Percentiles rank a stretch among this genome's conserved stretches.
phyloP scores from a whole-genome alignment of 2,888 invertebrate genomes.

The Chalcis sispes region DNA sequence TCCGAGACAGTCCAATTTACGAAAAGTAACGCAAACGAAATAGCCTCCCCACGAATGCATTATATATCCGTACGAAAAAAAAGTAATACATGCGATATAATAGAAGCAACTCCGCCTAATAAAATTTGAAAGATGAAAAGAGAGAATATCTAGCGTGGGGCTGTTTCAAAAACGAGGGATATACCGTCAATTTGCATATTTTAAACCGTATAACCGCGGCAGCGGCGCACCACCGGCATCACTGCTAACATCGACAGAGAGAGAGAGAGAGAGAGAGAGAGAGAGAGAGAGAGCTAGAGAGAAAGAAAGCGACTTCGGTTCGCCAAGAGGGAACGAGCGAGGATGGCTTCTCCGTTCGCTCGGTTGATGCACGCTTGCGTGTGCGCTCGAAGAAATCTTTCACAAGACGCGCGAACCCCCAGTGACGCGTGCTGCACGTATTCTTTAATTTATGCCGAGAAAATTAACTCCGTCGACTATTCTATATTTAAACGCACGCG shows the following conservation, averaged over 20 bases:
- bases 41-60: background rate
- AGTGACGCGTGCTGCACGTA: too few relatives aligned
- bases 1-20: slow-evolving; percentile 27
- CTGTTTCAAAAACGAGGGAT: slow-evolving; percentile 26
- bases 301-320: slow-evolving; percentile 1
- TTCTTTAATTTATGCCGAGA: too few relatives aligned
- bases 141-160: background rate
- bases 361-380: background rate
- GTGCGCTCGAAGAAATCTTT: too few relatives aligned
- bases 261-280: slow-evolving; percentile 21
- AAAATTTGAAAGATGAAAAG: slow-evolving; percentile 19
- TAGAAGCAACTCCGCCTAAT: slow-evolving; percentile 1
- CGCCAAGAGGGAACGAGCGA: background rate
- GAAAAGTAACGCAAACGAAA: slow-evolving; percentile 2
- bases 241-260: slow-evolving; percentile 11
- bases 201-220: too few relatives aligned
- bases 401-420: too few relatives aligned
- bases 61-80: background rate
- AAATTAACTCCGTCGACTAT: too few relatives aligned
- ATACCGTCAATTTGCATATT: slow-evolving; percentile 39
- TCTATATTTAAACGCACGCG: too few relatives aligned
- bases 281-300: slow-evolving; percentile 7
- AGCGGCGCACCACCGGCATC: too few relatives aligned
- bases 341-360: background rate
- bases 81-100: background rate